Conservation (phyloP, 2,888 invertebrate genomes). For the Dione juno region DNA sequence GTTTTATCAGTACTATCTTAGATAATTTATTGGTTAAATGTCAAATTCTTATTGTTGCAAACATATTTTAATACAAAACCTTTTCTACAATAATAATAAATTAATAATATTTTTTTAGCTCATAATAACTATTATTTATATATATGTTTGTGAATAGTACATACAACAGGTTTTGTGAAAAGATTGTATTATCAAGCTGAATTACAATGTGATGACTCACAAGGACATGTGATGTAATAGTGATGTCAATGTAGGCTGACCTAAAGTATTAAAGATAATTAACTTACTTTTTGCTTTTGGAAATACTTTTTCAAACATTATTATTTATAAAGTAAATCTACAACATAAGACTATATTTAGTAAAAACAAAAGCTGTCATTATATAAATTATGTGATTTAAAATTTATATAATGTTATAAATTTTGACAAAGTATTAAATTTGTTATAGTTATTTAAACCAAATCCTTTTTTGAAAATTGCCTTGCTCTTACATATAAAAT, state of each 20-base stretch:
- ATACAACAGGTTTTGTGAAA: constrained; percentile 2
- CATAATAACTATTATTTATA: background rate
- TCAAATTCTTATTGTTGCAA: background rate
- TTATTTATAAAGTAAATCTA: background rate
- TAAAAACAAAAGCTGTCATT: background rate
- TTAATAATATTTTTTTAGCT: background rate
- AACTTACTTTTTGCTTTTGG: constrained; percentile 14
- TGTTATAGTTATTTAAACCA: background rate
- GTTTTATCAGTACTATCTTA: constrained; percentile 3
- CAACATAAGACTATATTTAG: background rate
- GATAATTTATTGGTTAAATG: background rate
- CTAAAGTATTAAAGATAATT: constrained; percentile 51
- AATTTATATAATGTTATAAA: background rate
- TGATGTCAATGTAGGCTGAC: constrained; percentile 64
- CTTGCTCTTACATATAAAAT: too few species aligned
- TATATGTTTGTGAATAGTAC: background rate
- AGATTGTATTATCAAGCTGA: constrained; percentile 38
- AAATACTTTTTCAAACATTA: background rate
- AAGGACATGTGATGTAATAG: constrained; percentile 56
- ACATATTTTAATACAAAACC: background rate
- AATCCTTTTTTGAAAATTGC: too few species aligned
- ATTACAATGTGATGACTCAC: constrained; percentile 50
- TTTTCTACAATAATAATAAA: background rate
- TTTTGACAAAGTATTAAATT: background rate
- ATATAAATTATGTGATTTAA: too few species aligned